A percentile compares a stretch with the other conserved stretches of the same genome.
Conservation (phyloP, 2,113 vertebrate genomes). For the Amblyornis subalaris region DNA sequence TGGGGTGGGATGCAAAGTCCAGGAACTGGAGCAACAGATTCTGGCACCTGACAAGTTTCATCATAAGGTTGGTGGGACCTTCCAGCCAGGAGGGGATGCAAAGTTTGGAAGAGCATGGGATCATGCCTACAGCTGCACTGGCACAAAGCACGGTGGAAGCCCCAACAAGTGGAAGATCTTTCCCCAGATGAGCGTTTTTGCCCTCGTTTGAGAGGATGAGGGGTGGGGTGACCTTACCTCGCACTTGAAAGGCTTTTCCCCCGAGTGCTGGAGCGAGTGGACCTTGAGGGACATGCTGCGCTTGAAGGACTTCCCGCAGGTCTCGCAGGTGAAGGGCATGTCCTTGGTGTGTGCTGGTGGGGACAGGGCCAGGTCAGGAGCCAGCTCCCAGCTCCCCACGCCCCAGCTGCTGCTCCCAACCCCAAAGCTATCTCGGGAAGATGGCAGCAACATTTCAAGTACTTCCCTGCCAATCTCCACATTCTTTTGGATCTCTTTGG, state of each 20-base stretch:
- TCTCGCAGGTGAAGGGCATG: slow-evolving; percentile 98
- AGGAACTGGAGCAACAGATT: neutral
- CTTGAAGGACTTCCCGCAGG: slow-evolving; percentile 96
- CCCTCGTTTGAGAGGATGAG: fast-evolving
- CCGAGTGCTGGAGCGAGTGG: slow-evolving; percentile 93
- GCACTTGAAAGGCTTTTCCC: slow-evolving; percentile 95
- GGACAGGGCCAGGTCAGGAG: neutral
- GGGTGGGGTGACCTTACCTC: slow-evolving; percentile 72
- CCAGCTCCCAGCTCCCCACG: neutral
- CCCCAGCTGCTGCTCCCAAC: neutral
- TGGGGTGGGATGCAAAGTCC: neutral
- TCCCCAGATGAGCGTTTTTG: fast-evolving
- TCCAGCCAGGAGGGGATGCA: neutral
- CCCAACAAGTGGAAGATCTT: neutral
- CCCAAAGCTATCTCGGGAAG: too few species aligned
- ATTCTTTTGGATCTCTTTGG: neutral
- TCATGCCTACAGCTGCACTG: neutral
- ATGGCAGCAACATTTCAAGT: neutral
- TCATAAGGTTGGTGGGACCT: neutral
- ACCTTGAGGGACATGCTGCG: slow-evolving; percentile 98
- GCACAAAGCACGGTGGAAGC: neutral
- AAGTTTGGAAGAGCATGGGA: neutral
- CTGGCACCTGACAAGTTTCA: neutral
- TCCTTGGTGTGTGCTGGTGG: slow-evolving; percentile 93
- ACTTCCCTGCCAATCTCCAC: neutral